Evolutionary conservation across 2,888 invertebrate species (phyloP), one percentile per base, ranked within the genome.

Genomic region (Agonopterix arenella): DNA sequence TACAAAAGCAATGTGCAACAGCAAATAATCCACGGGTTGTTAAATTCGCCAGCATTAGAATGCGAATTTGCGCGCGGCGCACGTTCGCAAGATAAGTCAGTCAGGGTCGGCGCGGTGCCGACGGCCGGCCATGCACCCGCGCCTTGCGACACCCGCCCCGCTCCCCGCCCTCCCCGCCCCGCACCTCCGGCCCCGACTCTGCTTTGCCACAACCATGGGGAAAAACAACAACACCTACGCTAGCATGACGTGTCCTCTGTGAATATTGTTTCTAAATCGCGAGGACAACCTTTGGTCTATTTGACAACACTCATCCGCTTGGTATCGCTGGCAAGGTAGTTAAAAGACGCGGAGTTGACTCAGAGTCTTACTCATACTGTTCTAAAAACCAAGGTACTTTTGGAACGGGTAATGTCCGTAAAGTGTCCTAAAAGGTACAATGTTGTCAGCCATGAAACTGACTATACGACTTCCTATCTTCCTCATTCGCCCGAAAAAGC

Each of bases 91-190:
- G 85, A 84, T 86, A 89, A 88, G 88, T 89, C 83, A 88, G 89
- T 89, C 89, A 89, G 88, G 88, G 89, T 88, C 88, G 88, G 65
- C 68, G 77, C 81, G 83, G 86, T 84, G 88, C 88, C 86, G 88
- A 85, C 77, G 88, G 77, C 85, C 88, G 88, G 84, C 89, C 89
- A 69, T 88, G 88, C 85, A 85, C 88, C 84, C 85, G 83, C 62
- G 62, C 76, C 40, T 80, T 80, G 76, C 81, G 80, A 78, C 83
- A 76, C 74, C 65, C 58, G 61, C 66, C 67, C 68, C 66, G 64
- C 55, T 65, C 49, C 60, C 56, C 28, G 2, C 28, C 18, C 4
- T 2, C 59, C 62, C 62, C 41, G 50, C 45, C 57, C 59, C 57
- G 50, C 56, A 50, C 44, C 52, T 52, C 54, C 11, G 7, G 1